Evolutionary conservation across 35 echinoderm and acorn worm species (phyloP), one percentile per base, ranked within the genome.

Genomic region (Holothuria glaberrima): DNA sequence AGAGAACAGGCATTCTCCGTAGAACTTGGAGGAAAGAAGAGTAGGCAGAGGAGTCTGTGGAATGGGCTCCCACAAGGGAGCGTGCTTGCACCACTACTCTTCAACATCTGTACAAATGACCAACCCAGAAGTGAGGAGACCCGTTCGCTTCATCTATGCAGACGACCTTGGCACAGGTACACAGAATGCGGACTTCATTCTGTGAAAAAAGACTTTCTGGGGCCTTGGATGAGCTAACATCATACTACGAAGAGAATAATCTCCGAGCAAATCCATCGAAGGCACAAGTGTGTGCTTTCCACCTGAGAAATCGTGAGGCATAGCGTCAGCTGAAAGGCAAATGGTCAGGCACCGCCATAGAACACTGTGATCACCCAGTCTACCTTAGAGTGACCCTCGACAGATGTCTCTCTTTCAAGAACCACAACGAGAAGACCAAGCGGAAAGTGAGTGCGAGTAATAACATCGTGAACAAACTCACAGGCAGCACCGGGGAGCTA

Each of bases 1-100:
- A 13, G 71, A 92, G 67, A 92, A 92, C 58, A 36, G 91, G 34
- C 83, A 44, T 88, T 92, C 91, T 92, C 10, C 34, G 70, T 93
- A 19, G 73, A 93, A 41, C 74, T 93, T 5, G 54, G 59, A 31
- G 75, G 91, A 1, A 93, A 93, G 59, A 31, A 35, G 19, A 90
- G 75, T 67, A 90, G 92, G 36, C 90, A 87, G 86, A 57, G 87
- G 36, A 89, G 36, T 83, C 38, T 67, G 20, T 68, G 78, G 58
- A 93, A 93, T 83, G 86, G 87, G 24, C 92, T 93, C 68, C n/a
- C n/a, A n/a, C n/a, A n/a, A n/a, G n/a, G n/a, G n/a, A n/a, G n/a
- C n/a, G n/a, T n/a, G n/a, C n/a, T 20, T 71, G 68, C 20, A 71
- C 86, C 86, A 38, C 86, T 88, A 10, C 65, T 73, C 3, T 74